phyloP scores from a whole-genome alignment of 2,113 vertebrate genomes.

The Paradoxurus hermaphroditus region DNA sequence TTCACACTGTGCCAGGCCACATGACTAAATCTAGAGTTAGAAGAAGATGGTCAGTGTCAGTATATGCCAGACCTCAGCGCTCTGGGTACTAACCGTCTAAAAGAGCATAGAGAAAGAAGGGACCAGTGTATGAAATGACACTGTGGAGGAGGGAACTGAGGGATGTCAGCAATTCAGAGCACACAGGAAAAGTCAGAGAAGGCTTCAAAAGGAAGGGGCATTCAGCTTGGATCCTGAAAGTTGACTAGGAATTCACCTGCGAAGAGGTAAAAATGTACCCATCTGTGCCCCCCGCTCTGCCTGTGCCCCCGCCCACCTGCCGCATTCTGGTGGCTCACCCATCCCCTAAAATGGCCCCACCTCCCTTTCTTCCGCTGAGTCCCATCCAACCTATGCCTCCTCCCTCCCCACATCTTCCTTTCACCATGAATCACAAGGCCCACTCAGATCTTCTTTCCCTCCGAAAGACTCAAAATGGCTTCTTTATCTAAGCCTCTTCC shows the following conservation, averaged over 20 bases:
- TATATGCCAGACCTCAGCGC: neutral
- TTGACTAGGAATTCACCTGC: neutral
- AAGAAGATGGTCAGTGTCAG: neutral
- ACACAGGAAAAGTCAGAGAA: neutral
- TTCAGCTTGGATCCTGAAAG: neutral
- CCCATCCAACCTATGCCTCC: slow-evolving; percentile 24
- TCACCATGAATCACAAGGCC: slow-evolving; percentile 57
- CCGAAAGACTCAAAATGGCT: slow-evolving; percentile 41
- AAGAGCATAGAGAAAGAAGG: neutral
- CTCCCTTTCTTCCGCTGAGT: slow-evolving; percentile 33
- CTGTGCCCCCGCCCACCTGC: neutral
- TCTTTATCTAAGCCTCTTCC: slow-evolving; percentile 68
- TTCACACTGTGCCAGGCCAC: neutral
- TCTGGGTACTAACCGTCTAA: neutral
- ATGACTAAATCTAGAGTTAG: neutral
- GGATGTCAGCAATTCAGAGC: neutral
- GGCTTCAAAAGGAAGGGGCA: neutral
- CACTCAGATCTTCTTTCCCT: slow-evolving; percentile 37
- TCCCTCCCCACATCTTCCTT: slow-evolving; percentile 44
- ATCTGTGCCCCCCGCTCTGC: neutral
- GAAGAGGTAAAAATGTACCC: neutral
- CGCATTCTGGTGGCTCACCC: neutral
- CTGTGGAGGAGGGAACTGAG: neutral
- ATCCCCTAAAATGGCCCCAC: neutral
- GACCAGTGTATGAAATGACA: neutral